Percentiles rank a stretch among this genome's conserved stretches.
These are phyloP conservation scores for Passer domesticus DNA, from an alignment of 2,113 vertebrate species.

Conservation along the genomic window DNA sequence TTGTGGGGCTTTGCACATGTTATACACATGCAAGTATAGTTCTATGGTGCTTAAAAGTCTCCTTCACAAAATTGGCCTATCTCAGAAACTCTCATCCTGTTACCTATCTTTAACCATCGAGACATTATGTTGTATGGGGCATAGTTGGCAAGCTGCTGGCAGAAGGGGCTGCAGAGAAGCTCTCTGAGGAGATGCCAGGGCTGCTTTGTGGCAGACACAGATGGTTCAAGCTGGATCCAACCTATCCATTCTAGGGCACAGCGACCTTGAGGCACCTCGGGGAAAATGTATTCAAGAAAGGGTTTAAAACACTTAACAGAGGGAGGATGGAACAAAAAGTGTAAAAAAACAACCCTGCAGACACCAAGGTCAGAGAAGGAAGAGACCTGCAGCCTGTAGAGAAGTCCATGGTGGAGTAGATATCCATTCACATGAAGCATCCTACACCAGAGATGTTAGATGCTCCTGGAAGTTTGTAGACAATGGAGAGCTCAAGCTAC, in stretches of 20 bases:
- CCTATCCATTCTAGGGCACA: rapidly evolving
- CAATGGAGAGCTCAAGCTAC: rapidly evolving
- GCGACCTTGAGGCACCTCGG: rapidly evolving
- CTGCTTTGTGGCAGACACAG: not conserved
- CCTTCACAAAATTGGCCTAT: rapidly evolving
- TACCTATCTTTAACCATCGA: not conserved
- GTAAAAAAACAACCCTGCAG: not conserved
- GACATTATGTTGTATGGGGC: too few relatives aligned
- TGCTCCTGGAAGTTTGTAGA: not conserved
- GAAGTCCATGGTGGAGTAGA: not conserved
- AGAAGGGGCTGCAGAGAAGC: not conserved
- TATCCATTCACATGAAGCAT: not conserved
- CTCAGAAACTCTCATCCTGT: not conserved
- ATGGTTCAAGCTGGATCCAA: rapidly evolving
- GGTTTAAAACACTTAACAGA: not conserved
- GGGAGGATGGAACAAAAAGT: not conserved
- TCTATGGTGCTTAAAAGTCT: not conserved
- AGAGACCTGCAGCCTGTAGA: not conserved
- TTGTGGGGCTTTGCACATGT: not conserved
- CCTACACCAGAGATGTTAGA: not conserved
- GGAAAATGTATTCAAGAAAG: not conserved
- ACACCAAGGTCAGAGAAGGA: not conserved
- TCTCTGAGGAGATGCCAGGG: not conserved
- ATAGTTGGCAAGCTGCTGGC: not conserved
- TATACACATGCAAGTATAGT: not conserved